phyloP scores from a whole-genome alignment of 2,797 vertebrate species.

The Intellagama lesueurii region DNA sequence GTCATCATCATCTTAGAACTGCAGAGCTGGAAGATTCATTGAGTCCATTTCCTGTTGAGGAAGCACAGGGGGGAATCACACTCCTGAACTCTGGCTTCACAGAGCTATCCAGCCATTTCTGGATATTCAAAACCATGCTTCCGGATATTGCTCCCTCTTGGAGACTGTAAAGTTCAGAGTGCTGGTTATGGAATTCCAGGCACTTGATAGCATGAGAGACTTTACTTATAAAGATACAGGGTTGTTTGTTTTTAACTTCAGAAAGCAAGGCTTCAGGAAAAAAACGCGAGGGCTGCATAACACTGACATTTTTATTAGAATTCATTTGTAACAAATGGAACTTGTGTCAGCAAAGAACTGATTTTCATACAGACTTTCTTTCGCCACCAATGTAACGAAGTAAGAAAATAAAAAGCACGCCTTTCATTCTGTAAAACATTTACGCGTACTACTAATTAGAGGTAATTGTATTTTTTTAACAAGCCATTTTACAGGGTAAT shows the following conservation, averaged over 20 bases:
- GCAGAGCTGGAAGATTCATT: no score
- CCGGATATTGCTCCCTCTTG: neutral
- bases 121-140: neutral
- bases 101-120: no score
- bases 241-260: slow-evolving; percentile 40
- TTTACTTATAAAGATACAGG: slow-evolving; percentile 49
- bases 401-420: slow-evolving; percentile 99
- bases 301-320: slow-evolving; percentile 99
- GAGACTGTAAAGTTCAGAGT: no score
- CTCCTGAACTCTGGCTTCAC: no score
- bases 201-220: slow-evolving; percentile 29
- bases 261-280: slow-evolving; percentile 67
- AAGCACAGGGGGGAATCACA: no score
- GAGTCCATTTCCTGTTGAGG: neutral
- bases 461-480: slow-evolving; percentile 99
- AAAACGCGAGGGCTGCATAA: slow-evolving; percentile 91
- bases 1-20: no score
- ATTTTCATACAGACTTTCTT: slow-evolving; percentile 98
- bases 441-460: slow-evolving; percentile 99
- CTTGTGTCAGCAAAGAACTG: slow-evolving; percentile 99
- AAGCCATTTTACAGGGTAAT: slow-evolving; percentile 92
- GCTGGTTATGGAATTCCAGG: no score
- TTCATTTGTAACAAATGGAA: slow-evolving; percentile 99
- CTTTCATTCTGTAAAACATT: slow-evolving; percentile 99
- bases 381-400: slow-evolving; percentile 99